These are phyloP conservation scores for Drosophila dives DNA, from an alignment of 2,888 invertebrate species.

Conservation along the genomic window DNA sequence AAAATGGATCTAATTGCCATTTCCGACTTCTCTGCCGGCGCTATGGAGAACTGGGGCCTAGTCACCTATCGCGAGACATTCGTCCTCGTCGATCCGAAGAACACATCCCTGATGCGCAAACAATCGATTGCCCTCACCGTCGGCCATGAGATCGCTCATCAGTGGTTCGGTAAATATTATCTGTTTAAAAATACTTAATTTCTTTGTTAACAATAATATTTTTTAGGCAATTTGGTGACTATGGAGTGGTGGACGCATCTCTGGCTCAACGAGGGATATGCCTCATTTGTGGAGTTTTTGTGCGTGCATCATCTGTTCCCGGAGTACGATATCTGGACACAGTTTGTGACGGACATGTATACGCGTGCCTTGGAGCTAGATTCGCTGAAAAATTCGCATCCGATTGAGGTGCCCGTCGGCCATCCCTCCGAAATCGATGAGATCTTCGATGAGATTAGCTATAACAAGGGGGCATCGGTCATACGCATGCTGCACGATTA, in stretches of 20 bases:
- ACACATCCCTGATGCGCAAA: slow-evolving; percentile 93
- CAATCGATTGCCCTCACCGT: slow-evolving; percentile 95
- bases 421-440: slow-evolving; percentile 98
- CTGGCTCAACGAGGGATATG: slow-evolving; percentile 98
- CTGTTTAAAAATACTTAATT: not conserved
- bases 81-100: slow-evolving; percentile 94
- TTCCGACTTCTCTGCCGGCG: slow-evolving; percentile 97
- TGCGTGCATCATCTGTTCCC: slow-evolving; percentile 97
- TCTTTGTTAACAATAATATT: not conserved
- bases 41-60: slow-evolving; percentile 99
- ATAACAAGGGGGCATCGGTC: slow-evolving; percentile 97
- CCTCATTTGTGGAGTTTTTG: slow-evolving; percentile 97
- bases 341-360: slow-evolving; percentile 96
- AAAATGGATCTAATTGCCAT: slow-evolving; percentile 99
- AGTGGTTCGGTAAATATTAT: slow-evolving; percentile 93
- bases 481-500: slow-evolving; percentile 97
- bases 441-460: slow-evolving; percentile 98
- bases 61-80: slow-evolving; percentile 97
- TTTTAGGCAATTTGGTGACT: slow-evolving; percentile 92
- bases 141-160: slow-evolving; percentile 97
- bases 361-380: slow-evolving; percentile 94
- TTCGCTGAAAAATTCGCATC: slow-evolving; percentile 95
- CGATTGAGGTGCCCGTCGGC: slow-evolving; percentile 97
- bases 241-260: slow-evolving; percentile 99
- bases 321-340: slow-evolving; percentile 98